Percentiles rank a stretch among this genome's conserved stretches.
phyloP scores from a whole-genome alignment of 2,113 vertebrate species.

The Ptilorrhoa leucosticta region DNA sequence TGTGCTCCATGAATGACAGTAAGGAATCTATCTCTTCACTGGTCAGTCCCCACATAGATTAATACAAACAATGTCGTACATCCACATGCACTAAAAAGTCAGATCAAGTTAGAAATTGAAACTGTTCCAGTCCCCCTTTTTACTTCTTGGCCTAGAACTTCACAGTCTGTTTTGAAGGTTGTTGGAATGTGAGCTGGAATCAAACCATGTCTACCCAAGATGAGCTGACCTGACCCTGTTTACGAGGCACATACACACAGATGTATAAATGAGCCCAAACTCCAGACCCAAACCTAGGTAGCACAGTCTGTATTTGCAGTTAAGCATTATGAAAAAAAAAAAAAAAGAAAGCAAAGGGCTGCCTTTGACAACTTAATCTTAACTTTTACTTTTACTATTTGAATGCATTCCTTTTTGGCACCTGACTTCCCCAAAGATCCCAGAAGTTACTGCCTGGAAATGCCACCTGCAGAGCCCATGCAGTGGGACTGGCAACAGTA shows the following conservation, averaged over 20 bases:
- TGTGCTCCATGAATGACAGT: not conserved
- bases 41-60: not conserved
- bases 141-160: not conserved
- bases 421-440: not conserved
- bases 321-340: not conserved
- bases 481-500: not conserved
- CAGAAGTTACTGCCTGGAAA: not conserved
- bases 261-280: not conserved
- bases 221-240: not conserved
- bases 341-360: not conserved
- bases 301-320: not conserved
- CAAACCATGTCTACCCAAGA: not conserved
- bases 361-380: not conserved
- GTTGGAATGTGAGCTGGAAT: not conserved
- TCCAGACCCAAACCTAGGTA: not conserved
- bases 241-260: accelerated
- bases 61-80: not conserved
- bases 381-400: not conserved
- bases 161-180: not conserved
- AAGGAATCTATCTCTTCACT: not conserved
- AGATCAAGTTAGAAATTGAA: not conserved
- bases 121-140: not conserved
- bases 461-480: not conserved
- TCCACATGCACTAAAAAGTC: not conserved
- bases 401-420: not conserved